Evolutionary conservation across 2,113 vertebrate genomes (phyloP).

Genomic region (Lichenostomus cassidix): DNA sequence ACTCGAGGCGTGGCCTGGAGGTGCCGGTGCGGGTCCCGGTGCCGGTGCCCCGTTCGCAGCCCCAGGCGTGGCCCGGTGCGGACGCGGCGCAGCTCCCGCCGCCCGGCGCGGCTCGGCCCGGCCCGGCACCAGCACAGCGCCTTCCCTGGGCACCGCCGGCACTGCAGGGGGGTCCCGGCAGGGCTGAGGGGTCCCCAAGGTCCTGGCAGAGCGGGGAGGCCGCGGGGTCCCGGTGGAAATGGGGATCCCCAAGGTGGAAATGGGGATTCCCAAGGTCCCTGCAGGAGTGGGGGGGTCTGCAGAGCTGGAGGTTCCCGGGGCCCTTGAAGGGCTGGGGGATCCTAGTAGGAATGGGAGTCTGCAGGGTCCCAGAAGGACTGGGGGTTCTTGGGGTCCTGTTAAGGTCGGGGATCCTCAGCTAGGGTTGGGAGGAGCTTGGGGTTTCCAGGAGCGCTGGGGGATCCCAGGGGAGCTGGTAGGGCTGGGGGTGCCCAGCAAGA

Average conservation of each 20-base stretch:
- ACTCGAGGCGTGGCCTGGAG: background rate
- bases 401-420: background rate
- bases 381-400: background rate
- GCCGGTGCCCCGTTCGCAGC: background rate
- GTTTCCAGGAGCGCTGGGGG: background rate
- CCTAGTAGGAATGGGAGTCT: too few relatives aligned
- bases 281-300: too few relatives aligned
- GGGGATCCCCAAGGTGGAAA: too few relatives aligned
- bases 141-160: background rate
- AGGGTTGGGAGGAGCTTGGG: background rate
- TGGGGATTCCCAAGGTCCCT: too few relatives aligned
- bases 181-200: background rate
- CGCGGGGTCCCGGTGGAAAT: background rate
- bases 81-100: background rate
- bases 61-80: background rate
- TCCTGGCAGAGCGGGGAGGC: too few relatives aligned
- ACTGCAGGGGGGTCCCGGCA: background rate
- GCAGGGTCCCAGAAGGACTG: too few relatives aligned
- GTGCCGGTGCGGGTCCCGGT: too few relatives aligned
- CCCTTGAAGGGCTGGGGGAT: background rate
- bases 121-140: background rate
- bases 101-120: background rate
- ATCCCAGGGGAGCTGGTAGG: background rate
- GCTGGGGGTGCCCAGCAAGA: background rate
- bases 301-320: background rate